Evolutionary conservation across 2,797 vertebrate genomes (phyloP), one percentile per base, ranked within the genome.

Genomic region (Geranospiza caerulescens): DNA sequence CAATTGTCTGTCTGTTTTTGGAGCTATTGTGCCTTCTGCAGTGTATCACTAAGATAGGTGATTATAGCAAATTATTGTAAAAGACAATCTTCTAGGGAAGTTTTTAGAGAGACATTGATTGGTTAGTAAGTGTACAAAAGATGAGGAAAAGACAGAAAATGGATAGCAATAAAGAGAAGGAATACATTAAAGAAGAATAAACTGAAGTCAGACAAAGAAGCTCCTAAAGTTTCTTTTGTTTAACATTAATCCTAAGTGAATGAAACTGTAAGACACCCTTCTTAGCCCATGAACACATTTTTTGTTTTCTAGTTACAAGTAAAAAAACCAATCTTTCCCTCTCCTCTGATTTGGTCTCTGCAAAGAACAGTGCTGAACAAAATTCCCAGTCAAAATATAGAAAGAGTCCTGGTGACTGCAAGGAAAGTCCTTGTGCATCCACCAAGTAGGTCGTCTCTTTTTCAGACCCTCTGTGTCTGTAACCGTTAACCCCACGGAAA

Each of bases 41-140:
- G 76, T 64, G 36, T 85, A 87, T 72, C 86, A 85, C 71, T 62
- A 70, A 89, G 73, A 73, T 82, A 59, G 38, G 56, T 82, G 80
- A 95, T 97, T 94, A 96, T 70, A 92, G 82, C 66, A 95, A 80
- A 93, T 96, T 95, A 95, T 33, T 87, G 64, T 71, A 92, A 94
- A 96, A 92, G 81, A 93, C 81, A 91, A 60, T 89, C 83, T 96
- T 89, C n/a, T 22, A 63, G 53, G 31, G 64, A 92, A 97, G 75
- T 85, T 93, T 75, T 66, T 50, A 94, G 92, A 87, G 47, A 92
- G 45, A 64, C 12, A 85, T 71, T 89, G 96, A 92, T 93, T 93
- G 86, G 95, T 82, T 92, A 89, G 78, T 25, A 87, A 91, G 81
- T 42, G 56, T 53, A 87, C 59, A 87, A 85, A 94, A 80, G 95